These are phyloP conservation scores for Sebastes iracundus DNA, from an alignment of 2,797 vertebrate species.

Conservation along the genomic window DNA sequence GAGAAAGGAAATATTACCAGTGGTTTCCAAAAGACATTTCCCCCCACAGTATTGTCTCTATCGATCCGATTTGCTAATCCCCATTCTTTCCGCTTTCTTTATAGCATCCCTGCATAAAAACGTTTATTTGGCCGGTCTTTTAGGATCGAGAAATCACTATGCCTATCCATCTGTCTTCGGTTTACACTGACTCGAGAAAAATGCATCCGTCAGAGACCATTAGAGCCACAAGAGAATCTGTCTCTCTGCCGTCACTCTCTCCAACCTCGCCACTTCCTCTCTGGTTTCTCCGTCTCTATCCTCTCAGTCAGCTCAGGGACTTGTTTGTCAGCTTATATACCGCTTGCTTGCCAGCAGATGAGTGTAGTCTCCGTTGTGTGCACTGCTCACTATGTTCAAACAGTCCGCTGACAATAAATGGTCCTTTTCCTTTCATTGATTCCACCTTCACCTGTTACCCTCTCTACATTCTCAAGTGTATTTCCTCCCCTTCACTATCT, in stretches of 20 bases:
- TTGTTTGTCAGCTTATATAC: slow-evolving; percentile 12
- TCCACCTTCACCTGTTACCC: neutral
- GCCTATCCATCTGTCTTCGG: neutral
- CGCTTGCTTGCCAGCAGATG: neutral
- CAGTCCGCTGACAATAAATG: neutral
- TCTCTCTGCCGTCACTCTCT: neutral
- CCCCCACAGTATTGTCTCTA: neutral
- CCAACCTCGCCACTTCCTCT: neutral
- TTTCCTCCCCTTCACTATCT: neutral
- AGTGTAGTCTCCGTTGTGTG: neutral
- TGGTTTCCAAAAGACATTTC: neutral
- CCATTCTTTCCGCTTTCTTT: neutral
- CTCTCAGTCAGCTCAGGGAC: neutral
- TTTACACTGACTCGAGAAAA: neutral
- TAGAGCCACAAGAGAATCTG: neutral
- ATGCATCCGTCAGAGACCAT: neutral
- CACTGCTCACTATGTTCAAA: slow-evolving; percentile 6
- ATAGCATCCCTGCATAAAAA: neutral
- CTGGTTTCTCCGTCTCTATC: neutral
- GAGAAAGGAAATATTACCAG: slow-evolving; percentile 18
- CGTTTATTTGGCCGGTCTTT: neutral
- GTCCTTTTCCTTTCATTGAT: slow-evolving; percentile 17
- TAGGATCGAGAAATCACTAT: neutral
- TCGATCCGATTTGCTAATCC: slow-evolving; percentile 30
- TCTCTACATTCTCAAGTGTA: neutral